A percentile compares a stretch with the other conserved stretches of the same genome.
Evolutionary conservation across 2,113 vertebrate species (phyloP).

Genomic region (Semicossyphus pulcher): DNA sequence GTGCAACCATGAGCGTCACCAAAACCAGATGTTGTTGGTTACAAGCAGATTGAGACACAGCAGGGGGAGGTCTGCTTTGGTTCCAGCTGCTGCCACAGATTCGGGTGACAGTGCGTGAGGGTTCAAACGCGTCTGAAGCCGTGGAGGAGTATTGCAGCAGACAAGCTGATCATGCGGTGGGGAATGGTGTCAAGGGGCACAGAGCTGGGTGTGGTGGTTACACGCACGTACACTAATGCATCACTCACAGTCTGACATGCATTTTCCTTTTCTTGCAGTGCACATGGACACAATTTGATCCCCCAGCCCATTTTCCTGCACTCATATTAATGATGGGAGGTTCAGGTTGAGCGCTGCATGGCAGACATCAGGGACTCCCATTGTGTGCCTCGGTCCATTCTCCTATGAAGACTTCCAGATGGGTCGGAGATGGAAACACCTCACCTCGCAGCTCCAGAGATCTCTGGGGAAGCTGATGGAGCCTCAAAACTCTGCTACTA

Average conservation of each 20-base stretch:
- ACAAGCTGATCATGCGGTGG: constrained; percentile 36
- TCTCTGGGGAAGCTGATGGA: constrained; percentile 23
- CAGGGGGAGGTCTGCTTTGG: constrained; percentile 15
- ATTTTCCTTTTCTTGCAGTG: neutral
- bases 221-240: constrained; percentile 23
- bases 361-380: constrained; percentile 52
- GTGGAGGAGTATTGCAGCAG: constrained; percentile 34
- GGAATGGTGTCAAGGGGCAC: constrained; percentile 56
- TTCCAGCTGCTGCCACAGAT: constrained; percentile 22
- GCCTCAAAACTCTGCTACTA: constrained; percentile 32
- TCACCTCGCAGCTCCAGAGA: constrained; percentile 45
- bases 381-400: constrained; percentile 55
- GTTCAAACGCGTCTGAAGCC: constrained; percentile 21
- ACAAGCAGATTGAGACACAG: constrained; percentile 32
- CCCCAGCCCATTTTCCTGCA: constrained; percentile 31
- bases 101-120: constrained; percentile 36
- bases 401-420: constrained; percentile 79
- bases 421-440: constrained; percentile 65
- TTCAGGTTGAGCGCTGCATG: constrained; percentile 39
- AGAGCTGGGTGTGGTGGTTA: constrained; percentile 45
- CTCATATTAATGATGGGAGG: constrained; percentile 57
- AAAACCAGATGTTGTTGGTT: constrained; percentile 65
- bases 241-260: constrained; percentile 22
- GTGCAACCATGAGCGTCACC: constrained; percentile 41
- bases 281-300: constrained; percentile 54